Conservation (phyloP, 2,797 vertebrate genomes). For the Galago senegalensis region DNA sequence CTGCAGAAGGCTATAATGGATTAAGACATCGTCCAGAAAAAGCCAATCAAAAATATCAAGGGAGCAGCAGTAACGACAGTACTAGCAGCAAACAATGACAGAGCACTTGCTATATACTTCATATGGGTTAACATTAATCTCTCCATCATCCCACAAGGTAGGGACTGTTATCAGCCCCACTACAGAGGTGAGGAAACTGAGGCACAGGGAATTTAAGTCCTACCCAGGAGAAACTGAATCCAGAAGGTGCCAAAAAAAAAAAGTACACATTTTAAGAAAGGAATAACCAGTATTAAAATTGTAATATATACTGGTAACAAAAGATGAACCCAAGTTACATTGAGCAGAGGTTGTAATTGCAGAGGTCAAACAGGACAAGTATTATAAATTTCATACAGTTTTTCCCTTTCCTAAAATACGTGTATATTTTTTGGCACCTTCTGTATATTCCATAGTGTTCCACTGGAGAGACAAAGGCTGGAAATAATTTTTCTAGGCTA, state of each 20-base stretch:
- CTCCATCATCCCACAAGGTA: rapidly evolving
- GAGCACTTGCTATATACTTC: rapidly evolving
- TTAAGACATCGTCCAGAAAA: not conserved
- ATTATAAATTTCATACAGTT: too few relatives aligned
- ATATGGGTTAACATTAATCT: rapidly evolving
- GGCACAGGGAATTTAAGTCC: not conserved
- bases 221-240: not conserved
- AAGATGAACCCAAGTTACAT: too few relatives aligned
- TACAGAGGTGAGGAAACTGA: not conserved
- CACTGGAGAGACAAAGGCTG: not conserved
- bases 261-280: too few relatives aligned
- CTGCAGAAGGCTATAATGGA: not conserved
- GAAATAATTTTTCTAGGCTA: not conserved
- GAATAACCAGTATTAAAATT: too few relatives aligned
- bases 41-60: not conserved
- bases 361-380: too few relatives aligned
- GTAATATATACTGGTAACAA: too few relatives aligned
- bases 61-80: rapidly evolving
- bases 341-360: too few relatives aligned
- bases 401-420: too few relatives aligned
- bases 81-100: rapidly evolving
- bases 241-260: not conserved
- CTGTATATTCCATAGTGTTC: not conserved
- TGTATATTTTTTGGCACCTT: too few relatives aligned
- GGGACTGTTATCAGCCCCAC: not conserved